phyloP scores from a whole-genome alignment of 2,797 vertebrate species.

The Choloepus didactylus region DNA sequence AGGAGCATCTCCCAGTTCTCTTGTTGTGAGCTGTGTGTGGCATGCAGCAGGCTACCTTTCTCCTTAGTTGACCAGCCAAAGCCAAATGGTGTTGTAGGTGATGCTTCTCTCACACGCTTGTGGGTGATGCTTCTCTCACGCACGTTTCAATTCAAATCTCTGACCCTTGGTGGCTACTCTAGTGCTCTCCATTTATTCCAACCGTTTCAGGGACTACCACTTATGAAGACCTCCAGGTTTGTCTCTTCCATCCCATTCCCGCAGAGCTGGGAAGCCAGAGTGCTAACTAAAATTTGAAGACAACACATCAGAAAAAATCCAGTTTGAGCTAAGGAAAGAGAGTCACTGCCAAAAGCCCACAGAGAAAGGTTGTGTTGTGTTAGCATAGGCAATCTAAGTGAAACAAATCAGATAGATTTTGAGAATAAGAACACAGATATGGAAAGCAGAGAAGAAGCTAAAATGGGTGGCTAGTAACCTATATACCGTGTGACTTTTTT shows the following conservation, averaged over 20 bases:
- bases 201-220: accelerated
- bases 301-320: neutral
- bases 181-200: neutral
- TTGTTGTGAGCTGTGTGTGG: neutral
- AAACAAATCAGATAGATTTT: accelerated
- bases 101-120: neutral
- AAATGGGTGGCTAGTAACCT: too few species aligned
- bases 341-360: neutral
- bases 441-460: accelerated
- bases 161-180: neutral
- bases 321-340: neutral
- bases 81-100: neutral
- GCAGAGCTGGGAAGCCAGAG: neutral
- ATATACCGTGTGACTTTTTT: accelerated
- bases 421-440: accelerated
- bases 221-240: accelerated
- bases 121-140: too few species aligned
- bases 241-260: neutral
- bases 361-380: neutral
- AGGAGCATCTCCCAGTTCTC: accelerated
- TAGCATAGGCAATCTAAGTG: neutral
- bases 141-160: neutral
- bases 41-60: neutral
- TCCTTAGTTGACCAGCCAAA: neutral
- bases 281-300: neutral